These are phyloP conservation scores for Emys orbicularis DNA, from an alignment of 2,797 vertebrate genomes.

Conservation along the genomic window DNA sequence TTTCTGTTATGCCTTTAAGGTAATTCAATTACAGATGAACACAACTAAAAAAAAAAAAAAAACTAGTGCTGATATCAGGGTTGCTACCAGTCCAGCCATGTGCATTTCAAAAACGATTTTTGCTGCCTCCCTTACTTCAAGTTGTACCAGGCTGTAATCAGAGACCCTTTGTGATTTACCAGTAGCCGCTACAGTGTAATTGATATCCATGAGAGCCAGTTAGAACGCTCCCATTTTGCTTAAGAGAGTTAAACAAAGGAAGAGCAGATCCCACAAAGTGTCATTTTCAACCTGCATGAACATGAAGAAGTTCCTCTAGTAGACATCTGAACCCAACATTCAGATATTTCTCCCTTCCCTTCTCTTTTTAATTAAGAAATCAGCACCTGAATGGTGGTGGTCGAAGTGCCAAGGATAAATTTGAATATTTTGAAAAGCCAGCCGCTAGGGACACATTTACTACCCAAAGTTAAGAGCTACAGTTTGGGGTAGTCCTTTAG, in stretches of 20 bases:
- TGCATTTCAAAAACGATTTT: not conserved
- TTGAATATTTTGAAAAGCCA: not conserved
- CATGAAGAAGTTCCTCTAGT: not conserved
- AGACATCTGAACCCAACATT: not conserved
- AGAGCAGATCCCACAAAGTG: not conserved
- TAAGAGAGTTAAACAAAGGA: not conserved
- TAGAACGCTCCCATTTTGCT: not conserved
- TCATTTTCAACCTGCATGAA: not conserved
- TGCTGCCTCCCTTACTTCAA: not conserved
- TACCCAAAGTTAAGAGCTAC: not conserved
- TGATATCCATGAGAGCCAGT: accelerated
- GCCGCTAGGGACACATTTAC: not conserved
- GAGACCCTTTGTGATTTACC: not conserved
- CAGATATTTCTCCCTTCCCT: not conserved
- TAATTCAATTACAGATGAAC: accelerated
- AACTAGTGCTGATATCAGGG: not conserved
- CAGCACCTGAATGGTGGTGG: not conserved
- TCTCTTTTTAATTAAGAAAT: not conserved
- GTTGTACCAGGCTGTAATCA: not conserved
- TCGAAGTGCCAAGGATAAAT: not conserved
- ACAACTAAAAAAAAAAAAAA: accelerated
- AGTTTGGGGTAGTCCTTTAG: not conserved
- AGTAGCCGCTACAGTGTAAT: not conserved
- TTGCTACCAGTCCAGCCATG: not conserved
- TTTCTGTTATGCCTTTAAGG: not conserved